A percentile compares a stretch with the other conserved stretches of the same genome.
Evolutionary conservation across 2,797 vertebrate genomes (phyloP).

Genomic region (Stomatorhinus walkeri): DNA sequence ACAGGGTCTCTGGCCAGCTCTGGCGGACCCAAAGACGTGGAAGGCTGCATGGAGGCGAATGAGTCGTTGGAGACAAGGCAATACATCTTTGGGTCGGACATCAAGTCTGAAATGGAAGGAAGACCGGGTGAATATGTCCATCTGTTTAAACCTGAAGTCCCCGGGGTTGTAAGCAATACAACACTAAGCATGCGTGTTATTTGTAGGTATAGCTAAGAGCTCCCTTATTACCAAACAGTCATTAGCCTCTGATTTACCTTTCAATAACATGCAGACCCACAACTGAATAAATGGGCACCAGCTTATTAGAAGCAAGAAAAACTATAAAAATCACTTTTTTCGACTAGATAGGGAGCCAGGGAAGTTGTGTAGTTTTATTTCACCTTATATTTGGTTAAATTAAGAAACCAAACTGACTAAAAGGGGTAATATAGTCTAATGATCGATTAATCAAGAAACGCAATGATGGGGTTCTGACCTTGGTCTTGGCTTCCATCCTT

Average conservation of each 20-base stretch:
- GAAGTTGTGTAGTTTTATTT: not conserved
- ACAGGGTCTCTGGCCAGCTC: conserved; percentile 75
- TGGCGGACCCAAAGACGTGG: conserved; percentile 82
- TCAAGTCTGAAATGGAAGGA: conserved; percentile 67
- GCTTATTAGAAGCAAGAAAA: not conserved
- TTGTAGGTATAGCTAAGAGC: not conserved
- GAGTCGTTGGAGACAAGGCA: conserved; percentile 93
- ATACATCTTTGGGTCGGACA: conserved; percentile 87
- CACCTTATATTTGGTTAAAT: not conserved
- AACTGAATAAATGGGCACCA: not conserved
- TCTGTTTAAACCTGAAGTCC: not conserved
- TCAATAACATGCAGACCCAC: not conserved
- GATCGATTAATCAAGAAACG: not conserved
- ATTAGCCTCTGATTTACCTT: not conserved
- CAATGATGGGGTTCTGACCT: conserved; percentile 55
- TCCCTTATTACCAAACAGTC: not conserved
- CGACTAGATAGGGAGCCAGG: not conserved
- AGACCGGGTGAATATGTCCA: conserved; percentile 8
- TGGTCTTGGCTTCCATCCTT: conserved; percentile 85
- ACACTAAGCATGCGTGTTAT: not conserved
- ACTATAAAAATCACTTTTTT: not conserved
- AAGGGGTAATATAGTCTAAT: not conserved
- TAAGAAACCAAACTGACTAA: not conserved
- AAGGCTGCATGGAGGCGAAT: conserved; percentile 95
- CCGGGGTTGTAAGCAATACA: not conserved